Conservation (phyloP, 2,113 vertebrate genomes). For the Pleuronectes platessa region DNA sequence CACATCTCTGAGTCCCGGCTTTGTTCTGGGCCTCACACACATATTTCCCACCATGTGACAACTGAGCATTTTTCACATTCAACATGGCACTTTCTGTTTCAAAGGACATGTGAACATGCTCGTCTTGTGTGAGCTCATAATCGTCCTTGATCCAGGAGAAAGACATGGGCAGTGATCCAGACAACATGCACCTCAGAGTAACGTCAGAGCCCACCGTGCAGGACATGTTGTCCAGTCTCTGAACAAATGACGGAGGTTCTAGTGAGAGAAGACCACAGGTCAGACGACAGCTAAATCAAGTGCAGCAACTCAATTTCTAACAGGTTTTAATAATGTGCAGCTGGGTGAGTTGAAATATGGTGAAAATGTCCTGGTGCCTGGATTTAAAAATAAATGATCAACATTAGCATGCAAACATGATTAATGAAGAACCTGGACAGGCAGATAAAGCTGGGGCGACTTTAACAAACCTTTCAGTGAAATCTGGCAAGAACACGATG, state of each 20-base stretch:
- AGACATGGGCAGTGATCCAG: slow-evolving; percentile 91
- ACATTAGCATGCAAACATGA: not conserved
- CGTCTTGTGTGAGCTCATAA: slow-evolving; percentile 89
- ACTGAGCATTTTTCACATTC: slow-evolving; percentile 88
- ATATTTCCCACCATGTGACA: slow-evolving; percentile 91
- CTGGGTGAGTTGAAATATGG: too few species aligned
- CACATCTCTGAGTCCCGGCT: slow-evolving; percentile 91
- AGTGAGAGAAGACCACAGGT: slow-evolving; percentile 73
- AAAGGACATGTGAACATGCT: slow-evolving; percentile 89
- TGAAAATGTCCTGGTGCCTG: too few species aligned
- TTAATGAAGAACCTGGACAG: slow-evolving; percentile 8
- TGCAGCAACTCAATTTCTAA: not conserved
- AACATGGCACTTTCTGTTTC: slow-evolving; percentile 88
- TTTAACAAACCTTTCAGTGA: slow-evolving; percentile 92
- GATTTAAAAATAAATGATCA: too few species aligned
- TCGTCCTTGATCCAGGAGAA: slow-evolving; percentile 93
- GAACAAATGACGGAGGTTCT: slow-evolving; percentile 93
- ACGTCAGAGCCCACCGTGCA: slow-evolving; percentile 88
- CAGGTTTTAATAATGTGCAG: too few species aligned
- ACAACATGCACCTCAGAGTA: slow-evolving; percentile 89
- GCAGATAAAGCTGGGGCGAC: too few species aligned
- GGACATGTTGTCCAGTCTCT: slow-evolving; percentile 90
- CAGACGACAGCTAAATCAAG: slow-evolving; percentile 9
- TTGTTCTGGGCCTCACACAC: slow-evolving; percentile 94
- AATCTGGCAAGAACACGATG: slow-evolving; percentile 86